phyloP scores from a whole-genome alignment of 2,888 invertebrate species.

The Endomychus coccineus region DNA sequence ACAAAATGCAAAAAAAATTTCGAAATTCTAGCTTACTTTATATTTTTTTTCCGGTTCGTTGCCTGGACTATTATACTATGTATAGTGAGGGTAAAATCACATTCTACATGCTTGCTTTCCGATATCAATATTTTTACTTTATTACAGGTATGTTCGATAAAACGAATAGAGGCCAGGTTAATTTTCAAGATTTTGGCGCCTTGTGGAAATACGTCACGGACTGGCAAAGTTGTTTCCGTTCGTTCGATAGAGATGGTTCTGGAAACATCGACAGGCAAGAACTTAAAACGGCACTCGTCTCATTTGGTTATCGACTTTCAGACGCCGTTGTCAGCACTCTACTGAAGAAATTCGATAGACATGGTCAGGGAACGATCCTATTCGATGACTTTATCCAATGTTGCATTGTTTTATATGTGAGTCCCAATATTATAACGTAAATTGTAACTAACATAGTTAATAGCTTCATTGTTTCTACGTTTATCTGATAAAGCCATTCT shows the following conservation, averaged over 20 bases:
- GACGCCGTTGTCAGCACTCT: constrained; percentile 74
- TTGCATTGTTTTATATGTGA: constrained; percentile 86
- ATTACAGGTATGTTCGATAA: constrained; percentile 83
- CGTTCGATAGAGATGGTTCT: constrained; percentile 87
- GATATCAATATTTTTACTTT: constrained; percentile 8
- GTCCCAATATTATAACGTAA: too few relatives aligned
- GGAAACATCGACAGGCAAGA: constrained; percentile 89
- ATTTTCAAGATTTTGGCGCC: constrained; percentile 91
- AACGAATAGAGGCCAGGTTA: constrained; percentile 80
- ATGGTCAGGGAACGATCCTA: constrained; percentile 78
- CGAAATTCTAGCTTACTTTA: too few relatives aligned
- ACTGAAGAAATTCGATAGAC: constrained; percentile 88
- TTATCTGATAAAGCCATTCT: too few relatives aligned
- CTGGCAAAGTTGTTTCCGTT: constrained; percentile 93
- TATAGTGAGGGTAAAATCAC: too few relatives aligned
- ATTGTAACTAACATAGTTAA: too few relatives aligned
- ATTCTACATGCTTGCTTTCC: too few relatives aligned
- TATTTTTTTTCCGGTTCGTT: too few relatives aligned
- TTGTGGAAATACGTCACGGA: constrained; percentile 98
- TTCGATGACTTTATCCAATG: constrained; percentile 99
- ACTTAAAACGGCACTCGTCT: constrained; percentile 77
- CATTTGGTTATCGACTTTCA: constrained; percentile 84
- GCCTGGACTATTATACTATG: too few relatives aligned
- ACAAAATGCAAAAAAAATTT: too few relatives aligned
- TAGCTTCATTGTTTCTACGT: too few relatives aligned